Evolutionary conservation across 1,140 invertebrate species (phyloP).

Genomic region (Lasioglossum albipes): DNA sequence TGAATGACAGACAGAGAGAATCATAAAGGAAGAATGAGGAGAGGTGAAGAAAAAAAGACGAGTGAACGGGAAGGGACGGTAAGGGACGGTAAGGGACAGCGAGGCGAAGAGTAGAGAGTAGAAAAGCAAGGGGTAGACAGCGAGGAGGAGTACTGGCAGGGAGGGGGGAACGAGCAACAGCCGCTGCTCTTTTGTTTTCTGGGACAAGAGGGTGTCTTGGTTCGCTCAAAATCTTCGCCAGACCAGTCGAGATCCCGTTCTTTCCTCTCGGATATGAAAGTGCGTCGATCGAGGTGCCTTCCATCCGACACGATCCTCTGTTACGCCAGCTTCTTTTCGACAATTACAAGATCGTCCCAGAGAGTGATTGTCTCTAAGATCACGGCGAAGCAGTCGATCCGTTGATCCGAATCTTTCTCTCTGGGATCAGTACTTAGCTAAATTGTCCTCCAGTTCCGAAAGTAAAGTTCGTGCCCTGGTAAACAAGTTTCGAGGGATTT

Average conservation of each 20-base stretch:
- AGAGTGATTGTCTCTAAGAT: not conserved
- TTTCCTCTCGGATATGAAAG: slow-evolving; percentile 18
- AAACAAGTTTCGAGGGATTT: not conserved
- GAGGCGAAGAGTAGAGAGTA: not conserved
- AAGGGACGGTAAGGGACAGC: not conserved
- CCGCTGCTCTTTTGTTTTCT: slow-evolving; percentile 72
- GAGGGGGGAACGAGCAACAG: slow-evolving; percentile 61
- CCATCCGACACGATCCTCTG: slow-evolving; percentile 9
- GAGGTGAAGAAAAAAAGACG: not conserved
- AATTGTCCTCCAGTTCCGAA: slow-evolving; percentile 4
- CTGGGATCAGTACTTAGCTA: slow-evolving; percentile 4
- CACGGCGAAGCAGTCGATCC: not conserved
- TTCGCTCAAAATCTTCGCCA: slow-evolving; percentile 63
- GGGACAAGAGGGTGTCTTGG: slow-evolving; percentile 69
- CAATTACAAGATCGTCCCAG: not conserved
- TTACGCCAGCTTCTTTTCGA: not conserved
- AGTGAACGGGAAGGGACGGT: not conserved
- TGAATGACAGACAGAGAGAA: slow-evolving; percentile 29
- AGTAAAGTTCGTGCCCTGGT: not conserved
- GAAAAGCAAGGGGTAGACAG: not conserved
- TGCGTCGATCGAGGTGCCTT: slow-evolving; percentile 40
- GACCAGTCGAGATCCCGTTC: slow-evolving; percentile 8
- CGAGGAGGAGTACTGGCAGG: not conserved
- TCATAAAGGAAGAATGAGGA: not conserved
- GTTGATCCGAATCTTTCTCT: not conserved